Conservation (phyloP, 2,797 vertebrate genomes). For the Lates japonicus region DNA sequence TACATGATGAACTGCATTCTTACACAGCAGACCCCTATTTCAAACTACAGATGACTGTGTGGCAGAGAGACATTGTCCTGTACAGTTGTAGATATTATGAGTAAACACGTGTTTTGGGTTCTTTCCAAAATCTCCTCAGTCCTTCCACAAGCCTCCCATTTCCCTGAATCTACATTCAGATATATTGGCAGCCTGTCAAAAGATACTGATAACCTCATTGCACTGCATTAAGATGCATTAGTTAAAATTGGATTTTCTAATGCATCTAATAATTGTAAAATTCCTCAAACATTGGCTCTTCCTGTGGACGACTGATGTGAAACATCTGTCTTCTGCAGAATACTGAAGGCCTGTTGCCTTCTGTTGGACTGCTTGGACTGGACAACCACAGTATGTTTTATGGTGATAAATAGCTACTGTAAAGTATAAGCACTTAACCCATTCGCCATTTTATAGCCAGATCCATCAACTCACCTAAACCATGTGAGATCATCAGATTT, state of each 20-base stretch:
- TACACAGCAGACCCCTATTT: slow-evolving; percentile 53
- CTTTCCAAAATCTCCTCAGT: slow-evolving; percentile 47
- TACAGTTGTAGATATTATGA: slow-evolving; percentile 68
- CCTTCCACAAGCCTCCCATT: slow-evolving; percentile 35
- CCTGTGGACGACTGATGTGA: slow-evolving; percentile 70
- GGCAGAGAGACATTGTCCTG: slow-evolving; percentile 62
- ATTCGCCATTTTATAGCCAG: slow-evolving; percentile 63
- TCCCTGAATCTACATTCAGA: slow-evolving; percentile 41
- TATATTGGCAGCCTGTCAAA: slow-evolving; percentile 38
- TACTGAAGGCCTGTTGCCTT: slow-evolving; percentile 34
- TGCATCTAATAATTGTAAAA: slow-evolving; percentile 45
- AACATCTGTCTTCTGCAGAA: slow-evolving; percentile 68
- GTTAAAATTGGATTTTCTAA: slow-evolving; percentile 62
- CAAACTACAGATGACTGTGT: slow-evolving; percentile 49
- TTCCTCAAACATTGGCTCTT: slow-evolving; percentile 49
- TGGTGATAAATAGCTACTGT: slow-evolving; percentile 73
- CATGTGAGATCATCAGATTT: slow-evolving; percentile 81
- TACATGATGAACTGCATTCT: slow-evolving; percentile 44
- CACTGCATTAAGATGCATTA: slow-evolving; percentile 52
- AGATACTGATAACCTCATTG: slow-evolving; percentile 46
- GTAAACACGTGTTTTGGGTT: slow-evolving; percentile 49
- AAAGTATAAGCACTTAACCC: slow-evolving; percentile 80
- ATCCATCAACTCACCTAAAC: slow-evolving; percentile 67
- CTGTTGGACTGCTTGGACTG: slow-evolving; percentile 61
- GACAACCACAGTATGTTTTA: slow-evolving; percentile 59